A percentile compares a stretch with the other conserved stretches of the same genome.
Conservation (phyloP, 2,888 invertebrate species). For the Octonoba sinensis region DNA sequence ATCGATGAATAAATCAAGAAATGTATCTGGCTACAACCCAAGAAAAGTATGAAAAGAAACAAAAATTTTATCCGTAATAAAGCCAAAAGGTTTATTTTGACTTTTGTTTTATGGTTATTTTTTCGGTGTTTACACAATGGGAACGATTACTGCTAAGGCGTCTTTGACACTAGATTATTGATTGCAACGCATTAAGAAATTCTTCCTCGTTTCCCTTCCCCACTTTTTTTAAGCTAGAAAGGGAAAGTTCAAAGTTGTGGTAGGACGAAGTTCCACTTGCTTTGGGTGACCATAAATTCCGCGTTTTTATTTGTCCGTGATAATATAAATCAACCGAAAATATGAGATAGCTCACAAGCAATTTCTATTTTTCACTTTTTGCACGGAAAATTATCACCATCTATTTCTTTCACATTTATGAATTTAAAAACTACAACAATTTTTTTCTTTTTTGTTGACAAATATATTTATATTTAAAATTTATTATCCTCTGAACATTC, state of each 20-base stretch:
- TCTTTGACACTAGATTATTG: constrained; percentile 50
- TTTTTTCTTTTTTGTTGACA: too few species aligned
- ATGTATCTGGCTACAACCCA: constrained; percentile 47
- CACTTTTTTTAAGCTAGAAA: constrained; percentile 26
- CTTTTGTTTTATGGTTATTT: constrained; percentile 62
- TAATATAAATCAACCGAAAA: constrained; percentile 25
- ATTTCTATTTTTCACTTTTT: background rate
- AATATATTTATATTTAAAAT: too few species aligned
- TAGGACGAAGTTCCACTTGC: constrained; percentile 28
- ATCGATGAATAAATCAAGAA: constrained; percentile 63
- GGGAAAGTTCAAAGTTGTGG: constrained; percentile 27
- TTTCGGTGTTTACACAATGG: constrained; percentile 60
- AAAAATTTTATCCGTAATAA: constrained; percentile 46
- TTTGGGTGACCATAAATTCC: constrained; percentile 39
- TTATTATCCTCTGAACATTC: too few species aligned
- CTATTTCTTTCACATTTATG: too few species aligned
- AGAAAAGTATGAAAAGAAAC: constrained; percentile 49
- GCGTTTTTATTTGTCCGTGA: constrained; percentile 19
- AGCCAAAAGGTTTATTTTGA: constrained; percentile 48
- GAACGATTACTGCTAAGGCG: constrained; percentile 58
- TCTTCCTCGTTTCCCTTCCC: constrained; percentile 8
- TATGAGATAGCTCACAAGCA: background rate
- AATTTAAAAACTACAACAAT: too few species aligned
- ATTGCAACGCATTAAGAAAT: constrained; percentile 48
- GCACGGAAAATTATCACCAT: too few species aligned